Base-by-base conservation (phyloP, 2,113 vertebrate genomes). In the Pseudorhombus dupliciocellatus region DNA sequence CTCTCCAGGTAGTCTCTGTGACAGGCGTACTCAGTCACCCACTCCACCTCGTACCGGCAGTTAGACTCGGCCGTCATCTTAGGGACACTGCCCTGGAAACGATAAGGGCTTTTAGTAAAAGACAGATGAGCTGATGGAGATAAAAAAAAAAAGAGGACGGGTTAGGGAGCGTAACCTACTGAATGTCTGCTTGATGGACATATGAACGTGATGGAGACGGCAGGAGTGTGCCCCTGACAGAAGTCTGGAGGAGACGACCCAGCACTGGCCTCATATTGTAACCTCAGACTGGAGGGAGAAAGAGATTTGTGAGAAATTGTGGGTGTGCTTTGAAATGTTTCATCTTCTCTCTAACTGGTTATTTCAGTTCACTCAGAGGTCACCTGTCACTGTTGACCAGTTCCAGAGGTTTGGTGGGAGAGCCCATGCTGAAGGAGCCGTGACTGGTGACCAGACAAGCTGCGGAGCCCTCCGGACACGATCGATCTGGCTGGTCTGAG, bases 11-110 rank as follows among this genome's bases (percentile, higher is more conserved):
- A 99, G 77, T 98, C 97, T 55, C 95, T 90, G 90, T 97, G 96
- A 82, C 98, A 99, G 15, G 97, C 98, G 7, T 97, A 97, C 53
- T 99, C 97, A 0, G 98, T 99, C 81, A 96, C 87, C 98, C 98
- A 99, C 78, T 96, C 95, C 20, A 99, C 76, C 89, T 99, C 97
- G 42, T 94, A 99, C 0, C 95, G 96, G 70, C 98, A 99, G 84
- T 97, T 96, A 5, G 88, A 88, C 57, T 91, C 94, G 0, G 96
- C 95, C 0, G 94, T 96, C 84, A 99, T 94, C 80, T 92, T 95
- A 4, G 97, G 98, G 61, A 90, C 61, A 77, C 93, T 94, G 75
- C 94, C 96, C 98, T 99, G 30, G 34, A 4, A 25, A 24, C 5
- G 24, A 7, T 15, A 16, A 20, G 2, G 4, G 16, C 42, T 15